These are phyloP conservation scores for Liodrosophila aerea DNA, from an alignment of 2,888 invertebrate genomes.

Conservation along the genomic window DNA sequence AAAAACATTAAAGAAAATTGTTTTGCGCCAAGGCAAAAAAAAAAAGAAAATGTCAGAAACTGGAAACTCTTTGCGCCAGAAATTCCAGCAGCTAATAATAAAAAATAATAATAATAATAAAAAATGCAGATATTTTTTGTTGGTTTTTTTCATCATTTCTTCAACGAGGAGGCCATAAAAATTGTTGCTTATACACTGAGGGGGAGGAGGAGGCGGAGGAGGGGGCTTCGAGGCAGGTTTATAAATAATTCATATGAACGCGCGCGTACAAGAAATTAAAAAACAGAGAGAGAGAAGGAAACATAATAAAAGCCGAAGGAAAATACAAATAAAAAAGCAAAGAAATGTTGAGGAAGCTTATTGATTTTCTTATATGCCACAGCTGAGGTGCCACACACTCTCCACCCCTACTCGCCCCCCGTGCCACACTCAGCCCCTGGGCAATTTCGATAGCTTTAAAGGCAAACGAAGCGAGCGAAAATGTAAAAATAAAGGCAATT, in stretches of 20 bases:
- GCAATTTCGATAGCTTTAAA: slow-evolving; percentile 60
- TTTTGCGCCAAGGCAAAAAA: slow-evolving; percentile 15
- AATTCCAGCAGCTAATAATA: slow-evolving; percentile 72
- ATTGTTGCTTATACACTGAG: slow-evolving; percentile 66
- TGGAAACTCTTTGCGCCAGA: slow-evolving; percentile 49
- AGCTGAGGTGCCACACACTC: slow-evolving; percentile 32
- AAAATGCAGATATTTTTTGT: slow-evolving; percentile 51
- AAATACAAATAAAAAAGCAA: slow-evolving; percentile 3
- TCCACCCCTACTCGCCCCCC: background rate
- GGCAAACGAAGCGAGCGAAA: slow-evolving; percentile 50
- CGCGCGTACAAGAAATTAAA: slow-evolving; percentile 67
- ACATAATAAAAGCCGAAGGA: slow-evolving; percentile 5
- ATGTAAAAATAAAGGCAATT: slow-evolving; percentile 76
- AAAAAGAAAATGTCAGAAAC: slow-evolving; percentile 43
- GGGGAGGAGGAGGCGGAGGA: background rate
- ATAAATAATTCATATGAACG: slow-evolving; percentile 72
- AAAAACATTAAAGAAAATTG: slow-evolving; percentile 46
- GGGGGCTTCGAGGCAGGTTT: slow-evolving; percentile 50
- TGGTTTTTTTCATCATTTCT: too few species aligned
- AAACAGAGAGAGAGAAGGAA: slow-evolving; percentile 20
- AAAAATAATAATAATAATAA: slow-evolving; percentile 55
- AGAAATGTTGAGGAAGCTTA: slow-evolving; percentile 57
- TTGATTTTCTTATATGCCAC: slow-evolving; percentile 64
- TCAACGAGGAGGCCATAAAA: slow-evolving; percentile 57
- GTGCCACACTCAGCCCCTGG: background rate